A percentile compares a stretch with the other conserved stretches of the same genome.
phyloP scores from a whole-genome alignment of 2,797 vertebrate species.

The Brotula barbata region DNA sequence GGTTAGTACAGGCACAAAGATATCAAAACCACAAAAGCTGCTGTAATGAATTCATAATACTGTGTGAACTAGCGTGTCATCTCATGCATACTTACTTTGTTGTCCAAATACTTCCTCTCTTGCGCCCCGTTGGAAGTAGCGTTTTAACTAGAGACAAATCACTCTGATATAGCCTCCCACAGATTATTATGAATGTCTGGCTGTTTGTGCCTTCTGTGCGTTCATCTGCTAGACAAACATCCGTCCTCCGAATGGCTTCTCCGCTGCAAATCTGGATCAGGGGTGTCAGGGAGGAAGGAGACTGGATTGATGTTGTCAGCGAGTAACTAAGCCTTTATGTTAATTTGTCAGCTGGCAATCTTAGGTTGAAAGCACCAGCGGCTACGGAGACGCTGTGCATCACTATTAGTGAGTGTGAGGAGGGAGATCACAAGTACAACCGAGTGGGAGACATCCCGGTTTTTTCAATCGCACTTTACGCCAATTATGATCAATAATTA shows the following conservation, averaged over 20 bases:
- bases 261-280: slow-evolving; percentile 38
- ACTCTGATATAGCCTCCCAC: slow-evolving; percentile 43
- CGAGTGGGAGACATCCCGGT: neutral
- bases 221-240: slow-evolving; percentile 55
- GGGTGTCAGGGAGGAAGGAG: slow-evolving; percentile 7
- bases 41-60: no score
- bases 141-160: slow-evolving; percentile 55
- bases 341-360: slow-evolving; percentile 37
- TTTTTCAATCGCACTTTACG: neutral
- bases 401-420: slow-evolving; percentile 4
- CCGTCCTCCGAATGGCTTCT: slow-evolving; percentile 30
- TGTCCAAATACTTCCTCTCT: slow-evolving; percentile 29
- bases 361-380: slow-evolving; percentile 15
- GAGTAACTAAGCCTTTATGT: slow-evolving; percentile 32
- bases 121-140: slow-evolving; percentile 19
- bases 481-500: neutral
- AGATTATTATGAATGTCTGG: slow-evolving; percentile 60
- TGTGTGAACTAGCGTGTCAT: neutral
- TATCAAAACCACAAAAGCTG: neutral
- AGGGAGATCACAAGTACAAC: slow-evolving; percentile 2
- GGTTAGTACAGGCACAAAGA: neutral
- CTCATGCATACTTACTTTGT: slow-evolving; percentile 14
- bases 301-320: slow-evolving; percentile 34
- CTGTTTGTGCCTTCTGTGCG: slow-evolving; percentile 64
- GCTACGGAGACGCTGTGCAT: slow-evolving; percentile 7